These are phyloP conservation scores for Coptotermes formosanus DNA, from an alignment of 1,140 invertebrate species.

Conservation along the genomic window DNA sequence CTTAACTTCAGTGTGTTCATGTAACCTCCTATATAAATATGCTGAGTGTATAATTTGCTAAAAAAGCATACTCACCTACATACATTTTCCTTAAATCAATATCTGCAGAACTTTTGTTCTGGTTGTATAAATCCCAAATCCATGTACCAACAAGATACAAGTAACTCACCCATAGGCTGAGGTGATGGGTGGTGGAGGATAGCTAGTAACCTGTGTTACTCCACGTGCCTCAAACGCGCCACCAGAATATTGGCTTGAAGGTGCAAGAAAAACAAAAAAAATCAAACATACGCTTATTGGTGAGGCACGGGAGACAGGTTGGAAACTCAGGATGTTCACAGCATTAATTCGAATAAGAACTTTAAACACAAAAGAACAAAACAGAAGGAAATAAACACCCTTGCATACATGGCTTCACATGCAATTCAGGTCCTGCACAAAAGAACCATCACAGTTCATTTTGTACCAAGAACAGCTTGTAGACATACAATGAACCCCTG, in stretches of 20 bases:
- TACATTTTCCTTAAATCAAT: too few species aligned
- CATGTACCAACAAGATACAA: background rate
- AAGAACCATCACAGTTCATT: too few species aligned
- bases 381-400: background rate
- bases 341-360: background rate
- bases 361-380: background rate
- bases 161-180: constrained; percentile 9
- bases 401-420: too few species aligned
- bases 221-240: constrained; percentile 14
- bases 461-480: too few species aligned
- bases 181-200: background rate
- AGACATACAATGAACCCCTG: too few species aligned
- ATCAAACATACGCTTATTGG: constrained; percentile 16
- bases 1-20: too few species aligned
- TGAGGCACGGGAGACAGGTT: constrained; percentile 16
- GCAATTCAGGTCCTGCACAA: too few species aligned
- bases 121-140: background rate
- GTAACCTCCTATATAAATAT: too few species aligned
- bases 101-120: background rate
- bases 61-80: too few species aligned
- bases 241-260: constrained; percentile 15
- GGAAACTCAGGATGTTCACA: background rate
- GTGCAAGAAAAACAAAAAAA: constrained; percentile 10
- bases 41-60: too few species aligned
- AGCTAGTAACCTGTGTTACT: background rate